Evolutionary conservation across 2,797 vertebrate species (phyloP).

Genomic region (Muscicapa comitata): DNA sequence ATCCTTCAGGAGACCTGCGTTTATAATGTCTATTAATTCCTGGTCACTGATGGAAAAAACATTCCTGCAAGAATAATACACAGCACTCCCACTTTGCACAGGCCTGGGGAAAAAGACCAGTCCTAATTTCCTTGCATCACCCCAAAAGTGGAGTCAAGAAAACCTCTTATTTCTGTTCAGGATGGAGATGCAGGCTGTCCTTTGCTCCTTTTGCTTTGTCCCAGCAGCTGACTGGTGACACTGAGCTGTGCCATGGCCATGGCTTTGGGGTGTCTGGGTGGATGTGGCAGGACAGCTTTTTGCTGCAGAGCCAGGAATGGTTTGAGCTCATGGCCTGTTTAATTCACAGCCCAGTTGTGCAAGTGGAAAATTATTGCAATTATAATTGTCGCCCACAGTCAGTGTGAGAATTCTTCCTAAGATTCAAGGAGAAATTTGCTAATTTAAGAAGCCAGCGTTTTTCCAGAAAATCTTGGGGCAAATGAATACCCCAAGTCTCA

Average conservation of each 20-base stretch:
- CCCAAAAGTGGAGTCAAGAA: not conserved
- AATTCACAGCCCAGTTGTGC: not conserved
- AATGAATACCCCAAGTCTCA: not conserved
- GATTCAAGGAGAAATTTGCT: constrained; percentile 6
- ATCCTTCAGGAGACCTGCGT: not conserved
- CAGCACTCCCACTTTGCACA: not conserved
- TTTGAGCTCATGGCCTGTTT: not conserved
- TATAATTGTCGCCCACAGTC: not conserved
- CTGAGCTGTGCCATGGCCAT: not conserved
- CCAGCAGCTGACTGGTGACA: not conserved
- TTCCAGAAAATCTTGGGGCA: not conserved
- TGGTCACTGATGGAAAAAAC: not conserved
- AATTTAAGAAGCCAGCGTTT: not conserved
- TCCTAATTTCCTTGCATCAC: not conserved
- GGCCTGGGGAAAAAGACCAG: not conserved
- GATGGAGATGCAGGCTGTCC: not conserved
- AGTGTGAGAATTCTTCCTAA: not conserved
- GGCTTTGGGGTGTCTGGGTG: not conserved
- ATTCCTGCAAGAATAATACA: not conserved
- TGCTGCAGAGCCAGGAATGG: not conserved
- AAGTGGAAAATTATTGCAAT: not conserved
- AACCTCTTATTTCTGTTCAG: not conserved
- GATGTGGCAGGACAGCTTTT: not conserved
- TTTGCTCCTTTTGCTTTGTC: not conserved
- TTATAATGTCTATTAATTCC: not conserved